Base-by-base conservation (phyloP, 1,140 invertebrate genomes). In the Oryctes rhinoceros region DNA sequence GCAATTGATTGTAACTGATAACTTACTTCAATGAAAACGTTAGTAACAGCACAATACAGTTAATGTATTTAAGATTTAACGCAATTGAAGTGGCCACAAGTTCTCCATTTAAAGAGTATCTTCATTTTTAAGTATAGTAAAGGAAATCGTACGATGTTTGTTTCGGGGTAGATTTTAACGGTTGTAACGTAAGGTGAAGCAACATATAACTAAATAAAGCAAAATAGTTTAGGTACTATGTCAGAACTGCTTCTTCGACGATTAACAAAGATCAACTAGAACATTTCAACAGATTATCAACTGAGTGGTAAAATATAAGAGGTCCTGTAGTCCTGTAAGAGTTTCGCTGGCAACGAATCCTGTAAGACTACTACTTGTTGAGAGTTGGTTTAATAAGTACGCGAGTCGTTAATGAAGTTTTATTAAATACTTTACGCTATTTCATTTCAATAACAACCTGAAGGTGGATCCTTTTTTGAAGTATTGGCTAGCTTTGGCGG, bases 401-500 rank as follows among this genome's bases (percentile, higher is more conserved):
- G 6, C 77, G 77, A 37, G 35, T 13, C 0, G 76, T 79, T 10
- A 62, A 10, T n/a, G 20, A 49, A 20, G 44, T 78, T 13, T 1
- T 10, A 44, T 5, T 44, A 44, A 79, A 78, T 78, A 35, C 0
- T 30, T 30, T 2, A 3, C 4, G n/a, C 15, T 37, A 1, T 18
- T 37, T 44, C 39, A 44, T 1, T 71, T 35, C n/a, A n/a, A n/a
- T n/a, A n/a, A 30, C 9, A 71, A 71, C 10, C 59, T 59, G 48
- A 48, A 80, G 67, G 65, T 67, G 18, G 44, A 53, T 62, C 37
- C 65, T 15, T 80, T 15, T 83, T 81, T 71, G 49, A 85, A 82
- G 84, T 87, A 49, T 82, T 89, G 20, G 87, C 84, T 0, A 86
- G 85, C 3, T 59, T 95, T 35, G 94, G 94, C 79, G 94, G 93